Evolutionary conservation across 1,140 invertebrate genomes (phyloP), one percentile per base, ranked within the genome.

Genomic region (Myzus persicae): DNA sequence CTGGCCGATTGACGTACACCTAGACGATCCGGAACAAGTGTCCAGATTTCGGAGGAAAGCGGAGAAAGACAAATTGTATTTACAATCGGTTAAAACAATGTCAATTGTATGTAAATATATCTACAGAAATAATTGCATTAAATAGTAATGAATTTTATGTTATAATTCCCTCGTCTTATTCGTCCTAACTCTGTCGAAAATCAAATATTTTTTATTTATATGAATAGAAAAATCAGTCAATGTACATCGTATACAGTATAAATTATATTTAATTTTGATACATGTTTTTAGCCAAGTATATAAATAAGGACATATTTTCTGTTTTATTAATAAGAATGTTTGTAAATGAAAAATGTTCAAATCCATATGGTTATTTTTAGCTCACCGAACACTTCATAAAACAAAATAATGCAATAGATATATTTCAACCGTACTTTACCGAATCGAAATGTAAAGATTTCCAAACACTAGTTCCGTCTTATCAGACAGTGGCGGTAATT

Each of bases 1-100:
- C 4, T 99, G 99, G 99, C 98, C 99, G 1, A 99, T 98, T 95
- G 99, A 99, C 94, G 97, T 99, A 88, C 99, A 99, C 94, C 97
- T 97, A 94, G 96, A 97, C 59, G 99, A 99, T 95, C 96, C 97
- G 2, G 99, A 99, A 95, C 98, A 99, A 95, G 98, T 97, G 9
- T 96, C 97, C 7, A 96, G 98, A 94, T 99, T 98, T 94, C 96
- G 98, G 94, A 97, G 99, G 89, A 99, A 99, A 96, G 97, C 99
- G 82, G 98, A 99, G 95, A 99, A 99, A 95, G 99, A 99, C 95
- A 99, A 99, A 95, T 96, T 97, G 67, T 99, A 98, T 94, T 97
- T 98, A 94, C 97, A 97, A 93, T 97, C 98, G 91, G 97, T 99
- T 94, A 96, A 97, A 94, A 96, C 98, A 94, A 95, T 98, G 54